Evolutionary conservation across 2,113 vertebrate genomes (phyloP).

Genomic region (Hydropotes inermis): DNA sequence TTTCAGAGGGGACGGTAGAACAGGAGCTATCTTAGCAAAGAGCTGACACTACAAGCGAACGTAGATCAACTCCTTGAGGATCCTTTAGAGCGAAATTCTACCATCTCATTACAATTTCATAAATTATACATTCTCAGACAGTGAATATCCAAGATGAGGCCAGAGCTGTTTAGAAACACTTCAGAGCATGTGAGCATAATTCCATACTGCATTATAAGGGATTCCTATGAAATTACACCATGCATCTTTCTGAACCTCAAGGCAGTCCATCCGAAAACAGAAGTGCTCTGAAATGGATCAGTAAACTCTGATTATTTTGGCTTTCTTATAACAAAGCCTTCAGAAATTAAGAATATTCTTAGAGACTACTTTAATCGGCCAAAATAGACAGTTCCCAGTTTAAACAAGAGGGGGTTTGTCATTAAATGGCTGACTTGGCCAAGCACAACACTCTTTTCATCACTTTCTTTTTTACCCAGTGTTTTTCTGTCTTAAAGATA

Average conservation of each 20-base stretch:
- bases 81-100: constrained; percentile 1
- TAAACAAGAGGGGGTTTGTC: constrained; percentile 37
- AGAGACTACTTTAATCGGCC: constrained; percentile 35
- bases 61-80: neutral
- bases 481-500: constrained; percentile 41
- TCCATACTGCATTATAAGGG: constrained; percentile 53
- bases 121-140: constrained; percentile 75
- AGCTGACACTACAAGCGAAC: neutral
- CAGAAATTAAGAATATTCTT: constrained; percentile 49
- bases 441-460: constrained; percentile 31
- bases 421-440: constrained; percentile 10
- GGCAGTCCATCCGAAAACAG: neutral
- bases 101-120: constrained; percentile 33
- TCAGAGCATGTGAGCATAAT: constrained; percentile 58
- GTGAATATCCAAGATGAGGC: constrained; percentile 65
- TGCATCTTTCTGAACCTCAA: constrained; percentile 45
- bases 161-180: constrained; percentile 66
- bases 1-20: neutral
- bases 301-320: neutral
- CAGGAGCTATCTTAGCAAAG: neutral
- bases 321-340: constrained; percentile 56
- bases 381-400: constrained; percentile 29
- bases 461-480: constrained; percentile 22
- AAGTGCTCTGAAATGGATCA: constrained; percentile 19
- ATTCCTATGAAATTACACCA: constrained; percentile 62